Percentiles rank a stretch among this genome's conserved stretches.
Conservation (phyloP, 23 tunicate species). For the Trididemnum nubilum region DNA sequence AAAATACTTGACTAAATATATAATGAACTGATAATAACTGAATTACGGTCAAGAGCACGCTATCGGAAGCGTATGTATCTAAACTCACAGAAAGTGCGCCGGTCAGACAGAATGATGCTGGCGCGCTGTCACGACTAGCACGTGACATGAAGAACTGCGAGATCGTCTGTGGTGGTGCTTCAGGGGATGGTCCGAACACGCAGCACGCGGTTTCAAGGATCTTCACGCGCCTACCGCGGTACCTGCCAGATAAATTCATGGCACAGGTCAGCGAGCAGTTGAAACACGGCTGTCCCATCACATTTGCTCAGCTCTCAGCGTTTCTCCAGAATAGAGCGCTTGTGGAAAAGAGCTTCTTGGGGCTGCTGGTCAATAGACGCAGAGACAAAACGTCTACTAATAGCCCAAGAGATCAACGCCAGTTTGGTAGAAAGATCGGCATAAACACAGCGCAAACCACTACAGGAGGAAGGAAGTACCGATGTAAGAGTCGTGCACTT, state of each 20-base stretch:
- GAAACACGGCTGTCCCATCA: not conserved
- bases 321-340: not conserved
- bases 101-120: not conserved
- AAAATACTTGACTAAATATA: no score
- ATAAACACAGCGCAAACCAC: no score
- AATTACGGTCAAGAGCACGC: constrained; percentile 7
- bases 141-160: constrained; percentile 2
- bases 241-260: constrained; percentile 10
- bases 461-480: no score
- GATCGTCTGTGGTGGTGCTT: not conserved
- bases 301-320: not conserved
- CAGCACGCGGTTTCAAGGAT: constrained; percentile 3
- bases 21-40: no score
- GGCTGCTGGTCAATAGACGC: not conserved
- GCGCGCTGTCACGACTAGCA: not conserved
- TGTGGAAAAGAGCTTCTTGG: not conserved
- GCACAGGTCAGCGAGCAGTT: not conserved
- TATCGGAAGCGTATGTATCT: not conserved
- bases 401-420: no score
- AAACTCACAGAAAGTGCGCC: constrained; percentile 6
- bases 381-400: not conserved
- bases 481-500: no score
- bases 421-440: no score
- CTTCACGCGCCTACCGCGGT: not conserved
- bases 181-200: constrained; percentile 1